Conservation (phyloP, 2,797 vertebrate species). For the Crenichthys baileyi region DNA sequence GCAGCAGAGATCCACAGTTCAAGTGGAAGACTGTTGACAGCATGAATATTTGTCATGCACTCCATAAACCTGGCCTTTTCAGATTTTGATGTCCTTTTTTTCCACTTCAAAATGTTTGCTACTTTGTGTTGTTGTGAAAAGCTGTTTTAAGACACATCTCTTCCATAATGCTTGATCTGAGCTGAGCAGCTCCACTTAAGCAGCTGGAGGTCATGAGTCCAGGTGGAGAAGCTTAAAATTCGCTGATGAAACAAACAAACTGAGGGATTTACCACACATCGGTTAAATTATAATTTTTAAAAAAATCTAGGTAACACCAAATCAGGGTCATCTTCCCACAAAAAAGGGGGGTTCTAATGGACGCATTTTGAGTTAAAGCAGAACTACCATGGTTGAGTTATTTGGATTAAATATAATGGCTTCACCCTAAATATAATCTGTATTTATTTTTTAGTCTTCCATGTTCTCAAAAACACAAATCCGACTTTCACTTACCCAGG, state of each 20-base stretch:
- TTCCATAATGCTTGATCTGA: not conserved
- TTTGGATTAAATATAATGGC: not conserved
- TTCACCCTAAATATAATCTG: not conserved
- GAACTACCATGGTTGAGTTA: not conserved
- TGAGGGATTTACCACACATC: not conserved
- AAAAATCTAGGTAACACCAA: no score
- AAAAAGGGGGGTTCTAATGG: not conserved
- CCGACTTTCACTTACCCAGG: not conserved
- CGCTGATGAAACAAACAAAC: no score
- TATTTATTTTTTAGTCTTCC: not conserved
- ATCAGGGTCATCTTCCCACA: not conserved
- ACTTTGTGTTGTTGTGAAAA: not conserved
- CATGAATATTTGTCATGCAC: no score
- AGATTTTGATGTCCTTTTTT: not conserved
- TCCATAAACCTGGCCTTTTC: no score
- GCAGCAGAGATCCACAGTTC: no score
- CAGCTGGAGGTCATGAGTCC: not conserved
- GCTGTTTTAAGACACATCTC: not conserved
- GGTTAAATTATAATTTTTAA: not conserved
- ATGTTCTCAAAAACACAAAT: not conserved
- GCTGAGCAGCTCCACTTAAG: conserved; percentile 4
- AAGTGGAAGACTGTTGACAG: no score
- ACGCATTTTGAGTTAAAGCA: not conserved
- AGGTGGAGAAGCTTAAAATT: no score
- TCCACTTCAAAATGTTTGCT: not conserved